Conservation (phyloP, 2,797 vertebrate genomes). For the Intellagama lesueurii region DNA sequence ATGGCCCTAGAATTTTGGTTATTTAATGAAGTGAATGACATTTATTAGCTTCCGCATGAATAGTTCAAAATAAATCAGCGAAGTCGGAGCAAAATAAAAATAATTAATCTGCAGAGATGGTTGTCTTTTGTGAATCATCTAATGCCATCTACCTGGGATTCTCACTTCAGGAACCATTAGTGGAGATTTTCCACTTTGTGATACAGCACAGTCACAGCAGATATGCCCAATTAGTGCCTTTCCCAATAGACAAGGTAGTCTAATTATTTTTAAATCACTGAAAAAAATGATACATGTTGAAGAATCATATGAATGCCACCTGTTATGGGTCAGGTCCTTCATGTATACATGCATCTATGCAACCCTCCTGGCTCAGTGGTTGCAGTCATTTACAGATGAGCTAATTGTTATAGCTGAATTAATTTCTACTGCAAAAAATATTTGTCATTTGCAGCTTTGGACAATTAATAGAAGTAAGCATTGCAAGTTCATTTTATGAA, state of each 20-base stretch:
- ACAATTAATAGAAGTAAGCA: not conserved
- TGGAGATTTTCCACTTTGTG: conserved; percentile 68
- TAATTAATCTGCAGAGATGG: conserved; percentile 74
- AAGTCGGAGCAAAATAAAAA: conserved; percentile 72
- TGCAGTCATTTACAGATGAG: conserved; percentile 8
- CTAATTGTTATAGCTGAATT: not conserved
- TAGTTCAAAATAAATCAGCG: conserved; percentile 71
- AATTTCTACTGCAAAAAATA: not conserved
- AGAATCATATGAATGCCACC: conserved; percentile 25
- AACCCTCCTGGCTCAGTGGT: not conserved
- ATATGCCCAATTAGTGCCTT: conserved; percentile 70
- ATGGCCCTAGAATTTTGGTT: conserved; percentile 61
- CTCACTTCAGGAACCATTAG: conserved; percentile 64
- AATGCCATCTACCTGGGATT: conserved; percentile 70
- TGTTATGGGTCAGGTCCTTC: not conserved
- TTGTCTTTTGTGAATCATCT: conserved; percentile 75
- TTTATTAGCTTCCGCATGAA: conserved; percentile 74
- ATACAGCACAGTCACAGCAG: conserved; percentile 48
- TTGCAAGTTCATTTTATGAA: not conserved
- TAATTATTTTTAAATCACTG: conserved; percentile 65
- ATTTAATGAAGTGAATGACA: conserved; percentile 77
- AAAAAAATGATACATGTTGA: conserved; percentile 17
- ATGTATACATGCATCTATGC: not conserved
- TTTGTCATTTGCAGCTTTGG: not conserved
- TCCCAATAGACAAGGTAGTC: conserved; percentile 58